These are phyloP conservation scores for Chromoteleia sp. DNA, from an alignment of 2,888 invertebrate genomes.

Conservation along the genomic window DNA sequence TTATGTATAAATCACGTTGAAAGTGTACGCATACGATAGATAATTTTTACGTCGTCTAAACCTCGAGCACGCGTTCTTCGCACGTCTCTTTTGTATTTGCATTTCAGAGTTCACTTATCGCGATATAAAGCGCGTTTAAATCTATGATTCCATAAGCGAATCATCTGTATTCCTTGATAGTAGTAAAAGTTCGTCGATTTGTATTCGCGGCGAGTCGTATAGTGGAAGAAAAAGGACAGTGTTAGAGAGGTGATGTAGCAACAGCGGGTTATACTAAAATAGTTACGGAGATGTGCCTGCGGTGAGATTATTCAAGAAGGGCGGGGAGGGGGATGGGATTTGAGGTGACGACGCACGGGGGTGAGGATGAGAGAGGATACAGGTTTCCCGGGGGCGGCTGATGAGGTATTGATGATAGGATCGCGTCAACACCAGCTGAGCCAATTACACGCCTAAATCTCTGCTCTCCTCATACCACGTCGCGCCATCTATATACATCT, in stretches of 20 bases:
- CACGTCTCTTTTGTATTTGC: neutral
- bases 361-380: slow-evolving; percentile 75
- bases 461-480: slow-evolving; percentile 75
- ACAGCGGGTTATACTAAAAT: slow-evolving; percentile 49
- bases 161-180: slow-evolving; percentile 63
- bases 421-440: slow-evolving; percentile 88
- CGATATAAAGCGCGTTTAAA: slow-evolving; percentile 28
- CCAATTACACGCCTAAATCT: slow-evolving; percentile 87
- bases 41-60: neutral
- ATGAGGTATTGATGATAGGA: slow-evolving; percentile 88
- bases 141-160: slow-evolving; percentile 65
- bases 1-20: too few relatives aligned
- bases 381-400: slow-evolving; percentile 85
- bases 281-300: slow-evolving; percentile 51
- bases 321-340: slow-evolving; percentile 38
- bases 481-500: slow-evolving; percentile 70
- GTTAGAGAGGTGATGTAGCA: slow-evolving; percentile 21
- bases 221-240: slow-evolving; percentile 61
- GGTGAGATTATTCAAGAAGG: slow-evolving; percentile 54
- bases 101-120: slow-evolving; percentile 1
- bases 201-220: slow-evolving; percentile 70
- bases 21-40: too few relatives aligned
- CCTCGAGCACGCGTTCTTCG: neutral
- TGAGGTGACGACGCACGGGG: slow-evolving; percentile 59
- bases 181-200: slow-evolving; percentile 70